Conservation (phyloP, 2,113 vertebrate genomes). For the Podarcis muralis region DNA sequence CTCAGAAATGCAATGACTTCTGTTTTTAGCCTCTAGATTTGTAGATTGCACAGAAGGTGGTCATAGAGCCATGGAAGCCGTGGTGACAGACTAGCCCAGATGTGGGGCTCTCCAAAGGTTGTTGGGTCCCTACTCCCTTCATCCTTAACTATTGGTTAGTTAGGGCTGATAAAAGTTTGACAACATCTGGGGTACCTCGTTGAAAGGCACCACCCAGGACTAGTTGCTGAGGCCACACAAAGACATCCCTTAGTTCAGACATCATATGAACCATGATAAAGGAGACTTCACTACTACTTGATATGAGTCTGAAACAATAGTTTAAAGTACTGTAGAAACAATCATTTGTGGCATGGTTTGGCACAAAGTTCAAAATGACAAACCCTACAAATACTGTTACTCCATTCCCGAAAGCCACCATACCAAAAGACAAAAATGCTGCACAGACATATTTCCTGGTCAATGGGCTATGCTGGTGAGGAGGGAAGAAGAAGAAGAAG, state of each 20-base stretch:
- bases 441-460: background rate
- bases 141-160: no score
- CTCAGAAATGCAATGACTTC: background rate
- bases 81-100: no score
- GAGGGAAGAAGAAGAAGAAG: no score
- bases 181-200: no score
- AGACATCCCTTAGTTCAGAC: background rate
- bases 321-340: background rate
- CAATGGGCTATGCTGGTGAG: no score
- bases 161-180: no score
- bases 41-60: background rate
- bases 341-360: background rate
- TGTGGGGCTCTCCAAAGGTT: no score
- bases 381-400: background rate
- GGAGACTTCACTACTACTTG: background rate
- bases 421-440: background rate
- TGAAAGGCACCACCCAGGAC: no score
- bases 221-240: no score
- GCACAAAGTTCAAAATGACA: background rate
- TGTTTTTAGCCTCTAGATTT: background rate
- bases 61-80: background rate
- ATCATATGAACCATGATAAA: background rate
- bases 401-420: no score
- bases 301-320: background rate
- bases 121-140: no score